Conservation (phyloP, 2,113 vertebrate genomes). For the Bufo bufo region DNA sequence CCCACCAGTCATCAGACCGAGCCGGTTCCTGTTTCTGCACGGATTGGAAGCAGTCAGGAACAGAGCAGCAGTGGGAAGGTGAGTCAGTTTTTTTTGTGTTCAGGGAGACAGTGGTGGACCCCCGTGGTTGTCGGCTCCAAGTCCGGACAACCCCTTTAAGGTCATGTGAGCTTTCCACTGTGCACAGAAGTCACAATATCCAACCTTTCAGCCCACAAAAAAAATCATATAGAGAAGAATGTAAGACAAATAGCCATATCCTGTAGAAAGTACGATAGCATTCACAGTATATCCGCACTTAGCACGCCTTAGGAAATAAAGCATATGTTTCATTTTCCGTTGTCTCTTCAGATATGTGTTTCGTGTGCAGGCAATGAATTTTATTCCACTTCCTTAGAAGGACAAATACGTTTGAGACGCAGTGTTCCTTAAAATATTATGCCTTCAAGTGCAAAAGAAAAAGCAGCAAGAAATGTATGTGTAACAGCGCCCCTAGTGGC, state of each 20-base stretch:
- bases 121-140: no score
- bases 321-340: conserved; percentile 7
- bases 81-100: no score
- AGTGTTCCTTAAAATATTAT: conserved; percentile 2
- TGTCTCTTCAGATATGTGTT: conserved; percentile 5
- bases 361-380: neutral
- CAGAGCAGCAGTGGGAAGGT: no score
- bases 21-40: no score
- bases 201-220: no score
- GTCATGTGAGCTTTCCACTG: no score
- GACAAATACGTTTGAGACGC: neutral
- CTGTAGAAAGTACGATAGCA: neutral
- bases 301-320: neutral
- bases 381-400: neutral
- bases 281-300: neutral
- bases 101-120: no score
- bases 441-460: neutral
- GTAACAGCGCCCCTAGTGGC: conserved; percentile 1
- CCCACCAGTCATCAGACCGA: no score
- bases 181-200: no score
- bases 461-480: neutral
- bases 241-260: neutral
- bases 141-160: no score
- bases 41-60: no score
- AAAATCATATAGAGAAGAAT: no score